Base-by-base conservation (phyloP, 2,888 invertebrate species). In the Thecocarcelia acutangulata region DNA sequence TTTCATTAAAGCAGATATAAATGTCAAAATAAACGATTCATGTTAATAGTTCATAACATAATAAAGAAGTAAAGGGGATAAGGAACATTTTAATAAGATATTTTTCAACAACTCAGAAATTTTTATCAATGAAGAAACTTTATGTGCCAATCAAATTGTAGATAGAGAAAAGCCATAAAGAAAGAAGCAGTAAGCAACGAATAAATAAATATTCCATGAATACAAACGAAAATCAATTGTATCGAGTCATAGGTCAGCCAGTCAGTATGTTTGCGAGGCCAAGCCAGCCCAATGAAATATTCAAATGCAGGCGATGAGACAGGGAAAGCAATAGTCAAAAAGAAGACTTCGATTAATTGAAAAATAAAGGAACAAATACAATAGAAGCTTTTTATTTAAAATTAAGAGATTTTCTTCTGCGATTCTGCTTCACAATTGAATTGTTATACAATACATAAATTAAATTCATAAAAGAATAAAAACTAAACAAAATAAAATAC, bases 11-110 rank as follows among this genome's bases (percentile, higher is more conserved):
- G 48, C 58, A 33, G 63, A 64, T 78, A 80, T 78, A 80, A 82
- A 83, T 80, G 80, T 82, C 82, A 83, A 83, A 84, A 80, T 80
- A 84, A 83, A 77, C 54, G 56, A 80, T 77, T 80, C 74, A 75
- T 58, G 77, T 75, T 69, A 78, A 78, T 74, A 79, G 63, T 72
- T 72, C 21, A 50, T 42, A 42, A 42, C 42, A 42, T 28, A 1
- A 42, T 19, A 46, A 4, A 40, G 19, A 11, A 24, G 37, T 24
- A 24, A 24, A 24, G 15, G 33, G 54, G 15, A 33, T 1, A 19
- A 21, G 17, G 9, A 50, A 13, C 24, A 58, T 70, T 70, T 40
- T 24, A 70, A 70, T 33, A 59, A 69, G 58, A 46, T 17, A 42
- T 56, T 48, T 9, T 40, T n/a, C 13, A 12, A 58, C 33, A 19